Evolutionary conservation across 2,888 invertebrate genomes (phyloP).

Genomic region (Cryptocephalus moraei): DNA sequence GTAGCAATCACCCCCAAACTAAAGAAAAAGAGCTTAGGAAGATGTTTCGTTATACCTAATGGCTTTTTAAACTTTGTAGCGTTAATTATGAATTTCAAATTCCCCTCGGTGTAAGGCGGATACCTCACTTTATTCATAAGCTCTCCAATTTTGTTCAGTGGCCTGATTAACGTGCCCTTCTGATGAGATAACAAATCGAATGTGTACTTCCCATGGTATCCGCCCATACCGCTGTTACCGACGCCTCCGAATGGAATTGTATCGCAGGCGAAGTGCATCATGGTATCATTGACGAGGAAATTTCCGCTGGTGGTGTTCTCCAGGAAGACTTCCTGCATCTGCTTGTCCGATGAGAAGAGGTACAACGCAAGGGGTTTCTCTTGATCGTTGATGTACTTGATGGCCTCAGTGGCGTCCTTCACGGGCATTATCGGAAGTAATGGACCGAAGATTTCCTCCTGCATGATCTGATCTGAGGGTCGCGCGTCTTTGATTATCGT

Average conservation of each 20-base stretch:
- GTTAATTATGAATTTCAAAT: constrained; percentile 40
- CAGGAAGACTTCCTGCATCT: constrained; percentile 50
- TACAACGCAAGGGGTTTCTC: constrained; percentile 87
- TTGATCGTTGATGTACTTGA: constrained; percentile 76
- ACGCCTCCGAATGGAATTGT: constrained; percentile 94
- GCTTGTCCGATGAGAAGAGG: constrained; percentile 60
- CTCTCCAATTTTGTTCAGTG: constrained; percentile 56
- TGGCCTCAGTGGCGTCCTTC: constrained; percentile 77
- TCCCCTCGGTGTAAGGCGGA: constrained; percentile 72
- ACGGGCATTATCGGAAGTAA: constrained; percentile 82
- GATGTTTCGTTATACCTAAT: constrained; percentile 1
- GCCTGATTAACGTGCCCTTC: constrained; percentile 61
- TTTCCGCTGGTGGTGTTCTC: constrained; percentile 70
- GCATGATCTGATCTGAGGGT: constrained; percentile 65
- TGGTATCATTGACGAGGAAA: constrained; percentile 72
- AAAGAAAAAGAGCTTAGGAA: constrained; percentile 1
- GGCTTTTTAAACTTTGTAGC: constrained; percentile 1
- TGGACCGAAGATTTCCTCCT: constrained; percentile 95
- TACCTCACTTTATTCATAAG: constrained; percentile 59
- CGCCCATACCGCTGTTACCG: constrained; percentile 86
- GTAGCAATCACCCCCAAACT: constrained; percentile 3
- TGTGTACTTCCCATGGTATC: constrained; percentile 82
- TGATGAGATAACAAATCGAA: constrained; percentile 93
- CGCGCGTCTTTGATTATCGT: constrained; percentile 71
- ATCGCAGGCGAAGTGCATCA: constrained; percentile 78